Conservation (phyloP, 2,113 vertebrate species). For the Chrysemys picta region DNA sequence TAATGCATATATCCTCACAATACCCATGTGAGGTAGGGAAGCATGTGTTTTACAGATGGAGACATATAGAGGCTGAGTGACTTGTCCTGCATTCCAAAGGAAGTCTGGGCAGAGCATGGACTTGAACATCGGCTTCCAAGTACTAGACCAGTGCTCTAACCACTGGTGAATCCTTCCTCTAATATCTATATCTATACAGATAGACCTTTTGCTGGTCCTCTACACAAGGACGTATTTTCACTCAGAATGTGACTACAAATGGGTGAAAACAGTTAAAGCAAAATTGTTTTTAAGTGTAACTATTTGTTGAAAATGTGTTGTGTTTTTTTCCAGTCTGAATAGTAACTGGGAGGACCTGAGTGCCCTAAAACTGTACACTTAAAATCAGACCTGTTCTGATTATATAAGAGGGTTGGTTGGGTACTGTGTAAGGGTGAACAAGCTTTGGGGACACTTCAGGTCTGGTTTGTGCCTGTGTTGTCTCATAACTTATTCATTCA, state of each 20-base stretch:
- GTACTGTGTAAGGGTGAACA: background rate
- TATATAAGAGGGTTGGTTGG: background rate
- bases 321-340: background rate
- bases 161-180: background rate
- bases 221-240: background rate
- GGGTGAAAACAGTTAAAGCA: background rate
- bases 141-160: background rate
- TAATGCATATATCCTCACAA: background rate
- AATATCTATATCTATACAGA: accelerated
- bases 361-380: background rate
- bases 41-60: background rate
- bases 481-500: conserved; percentile 42
- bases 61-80: background rate
- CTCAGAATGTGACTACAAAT: background rate
- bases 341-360: background rate
- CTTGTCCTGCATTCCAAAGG: background rate
- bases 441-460: background rate
- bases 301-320: background rate
- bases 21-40: background rate
- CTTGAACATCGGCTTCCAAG: no score
- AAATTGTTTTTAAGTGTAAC: background rate
- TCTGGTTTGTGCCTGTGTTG: background rate
- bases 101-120: background rate
- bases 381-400: conserved; percentile 1
- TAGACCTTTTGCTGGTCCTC: background rate